Percentiles rank a stretch among this genome's conserved stretches.
Evolutionary conservation across 2,888 invertebrate genomes (phyloP).

Genomic region (Netelia inedita): DNA sequence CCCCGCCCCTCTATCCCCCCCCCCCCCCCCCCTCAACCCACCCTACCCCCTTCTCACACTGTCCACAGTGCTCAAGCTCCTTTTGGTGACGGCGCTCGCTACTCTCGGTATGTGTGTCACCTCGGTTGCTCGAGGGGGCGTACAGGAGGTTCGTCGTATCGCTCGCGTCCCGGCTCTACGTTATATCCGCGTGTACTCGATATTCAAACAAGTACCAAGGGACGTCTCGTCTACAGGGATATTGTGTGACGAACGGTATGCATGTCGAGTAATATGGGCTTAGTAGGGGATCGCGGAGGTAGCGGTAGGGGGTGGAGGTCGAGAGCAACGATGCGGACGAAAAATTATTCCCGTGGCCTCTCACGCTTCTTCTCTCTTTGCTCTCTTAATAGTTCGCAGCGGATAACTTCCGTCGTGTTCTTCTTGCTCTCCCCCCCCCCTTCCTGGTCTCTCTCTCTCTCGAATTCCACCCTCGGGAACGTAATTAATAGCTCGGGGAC

Average conservation of each 20-base stretch:
- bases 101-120: slow-evolving; percentile 12
- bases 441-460: slow-evolving; percentile 54
- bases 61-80: not conserved
- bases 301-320: too few species aligned
- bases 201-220: slow-evolving; percentile 26
- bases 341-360: not conserved
- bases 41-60: too few species aligned
- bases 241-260: too few species aligned
- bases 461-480: slow-evolving; percentile 67
- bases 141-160: not conserved
- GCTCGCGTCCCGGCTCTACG: too few species aligned
- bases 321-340: not conserved
- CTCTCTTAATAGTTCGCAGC: slow-evolving; percentile 14
- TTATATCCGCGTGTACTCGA: slow-evolving; percentile 1
- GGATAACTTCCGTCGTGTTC: slow-evolving; percentile 16
- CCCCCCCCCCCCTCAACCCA: too few species aligned
- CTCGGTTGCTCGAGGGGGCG: not conserved
- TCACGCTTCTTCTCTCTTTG: slow-evolving; percentile 10
- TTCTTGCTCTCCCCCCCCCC: not conserved
- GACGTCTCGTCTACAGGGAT: too few species aligned
- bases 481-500: slow-evolving; percentile 72
- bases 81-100: not conserved
- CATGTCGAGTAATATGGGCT: too few species aligned
- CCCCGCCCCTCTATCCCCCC: too few species aligned
- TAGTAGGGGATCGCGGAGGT: not conserved